Conservation (phyloP, 2,797 vertebrate species). For the Gorsachius magnificus region DNA sequence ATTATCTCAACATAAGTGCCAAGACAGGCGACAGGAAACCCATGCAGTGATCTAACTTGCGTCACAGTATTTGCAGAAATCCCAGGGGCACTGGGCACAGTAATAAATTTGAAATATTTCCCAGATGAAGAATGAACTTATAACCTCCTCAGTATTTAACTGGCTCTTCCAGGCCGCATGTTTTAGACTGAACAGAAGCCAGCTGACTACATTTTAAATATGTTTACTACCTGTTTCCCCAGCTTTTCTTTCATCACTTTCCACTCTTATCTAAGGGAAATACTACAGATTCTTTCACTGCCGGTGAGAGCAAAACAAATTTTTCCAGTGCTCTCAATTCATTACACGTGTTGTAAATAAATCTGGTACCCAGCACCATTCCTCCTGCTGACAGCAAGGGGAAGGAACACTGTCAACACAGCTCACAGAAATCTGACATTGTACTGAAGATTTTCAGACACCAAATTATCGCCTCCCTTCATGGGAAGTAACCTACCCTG, state of each 20-base stretch:
- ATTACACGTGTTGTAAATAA: neutral
- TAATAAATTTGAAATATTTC: constrained; percentile 63
- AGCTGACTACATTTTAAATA: neutral
- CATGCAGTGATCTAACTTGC: constrained; percentile 2
- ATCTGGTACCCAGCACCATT: neutral
- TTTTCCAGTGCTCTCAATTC: constrained; percentile 24
- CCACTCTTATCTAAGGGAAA: constrained; percentile 14
- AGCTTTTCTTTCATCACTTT: constrained; percentile 13
- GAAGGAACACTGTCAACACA: neutral
- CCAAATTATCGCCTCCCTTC: neutral
- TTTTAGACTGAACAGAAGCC: constrained; percentile 36
- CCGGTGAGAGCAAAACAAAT: constrained; percentile 38
- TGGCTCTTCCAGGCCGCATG: constrained; percentile 51
- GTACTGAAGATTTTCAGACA: neutral
- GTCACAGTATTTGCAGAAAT: constrained; percentile 43
- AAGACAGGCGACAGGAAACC: constrained; percentile 65
- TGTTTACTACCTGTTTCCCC: neutral
- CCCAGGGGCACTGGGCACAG: constrained; percentile 28
- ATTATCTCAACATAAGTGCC: neutral
- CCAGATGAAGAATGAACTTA: constrained; percentile 77
- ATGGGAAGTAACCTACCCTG: neutral
- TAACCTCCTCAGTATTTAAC: constrained; percentile 65
- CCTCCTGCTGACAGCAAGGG: neutral
- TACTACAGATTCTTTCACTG: constrained; percentile 12
- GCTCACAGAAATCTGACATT: neutral